Evolutionary conservation across 1,140 invertebrate genomes (phyloP).

Genomic region (Melitaea cinxia): DNA sequence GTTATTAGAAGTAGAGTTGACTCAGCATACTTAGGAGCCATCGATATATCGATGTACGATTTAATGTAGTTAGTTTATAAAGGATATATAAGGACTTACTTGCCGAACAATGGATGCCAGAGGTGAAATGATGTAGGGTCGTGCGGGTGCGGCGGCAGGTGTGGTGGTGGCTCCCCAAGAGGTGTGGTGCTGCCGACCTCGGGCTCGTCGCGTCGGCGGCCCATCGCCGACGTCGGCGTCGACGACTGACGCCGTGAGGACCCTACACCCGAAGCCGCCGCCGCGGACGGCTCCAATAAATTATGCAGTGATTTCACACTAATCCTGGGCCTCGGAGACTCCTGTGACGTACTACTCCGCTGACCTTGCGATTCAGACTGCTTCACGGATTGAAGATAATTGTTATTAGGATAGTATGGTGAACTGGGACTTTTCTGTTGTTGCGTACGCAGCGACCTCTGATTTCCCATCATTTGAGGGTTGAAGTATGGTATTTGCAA

Average conservation of each 20-base stretch:
- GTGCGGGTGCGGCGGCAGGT: constrained; percentile 65
- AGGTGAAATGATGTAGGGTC: constrained; percentile 75
- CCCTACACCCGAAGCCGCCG: constrained; percentile 45
- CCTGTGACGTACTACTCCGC: constrained; percentile 54
- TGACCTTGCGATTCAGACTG: constrained; percentile 53
- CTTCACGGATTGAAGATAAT: constrained; percentile 70
- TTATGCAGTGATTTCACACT: constrained; percentile 84
- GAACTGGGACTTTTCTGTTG: constrained; percentile 73
- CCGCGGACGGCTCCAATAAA: constrained; percentile 77
- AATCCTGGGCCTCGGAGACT: constrained; percentile 81
- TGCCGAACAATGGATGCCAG: constrained; percentile 80
- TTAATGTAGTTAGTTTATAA: neutral
- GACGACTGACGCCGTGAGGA: constrained; percentile 40
- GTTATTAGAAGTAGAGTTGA: too few relatives aligned
- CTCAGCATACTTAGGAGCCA: too few relatives aligned
- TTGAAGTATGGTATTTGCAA: constrained; percentile 79
- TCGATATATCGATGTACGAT: neutral
- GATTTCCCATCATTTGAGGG: constrained; percentile 64
- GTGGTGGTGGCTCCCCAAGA: constrained; percentile 64
- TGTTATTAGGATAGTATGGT: constrained; percentile 74
- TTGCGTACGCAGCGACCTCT: constrained; percentile 62
- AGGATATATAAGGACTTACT: constrained; percentile 71
- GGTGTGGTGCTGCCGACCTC: constrained; percentile 84
- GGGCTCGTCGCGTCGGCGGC: constrained; percentile 73
- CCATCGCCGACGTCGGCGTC: constrained; percentile 43